Evolutionary conservation across 1,140 invertebrate species (phyloP).

Genomic region (Papilio machaon): DNA sequence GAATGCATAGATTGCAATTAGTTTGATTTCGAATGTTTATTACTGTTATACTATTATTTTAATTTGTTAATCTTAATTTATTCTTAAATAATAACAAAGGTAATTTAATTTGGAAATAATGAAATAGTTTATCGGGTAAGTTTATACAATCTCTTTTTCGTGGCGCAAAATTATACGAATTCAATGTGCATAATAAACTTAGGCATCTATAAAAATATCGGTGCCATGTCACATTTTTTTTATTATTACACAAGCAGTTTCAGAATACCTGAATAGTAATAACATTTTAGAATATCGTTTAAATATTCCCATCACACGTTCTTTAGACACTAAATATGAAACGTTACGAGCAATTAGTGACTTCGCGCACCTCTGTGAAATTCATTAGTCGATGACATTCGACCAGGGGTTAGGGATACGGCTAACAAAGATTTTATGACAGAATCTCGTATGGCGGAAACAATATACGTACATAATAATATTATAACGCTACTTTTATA

Average conservation of each 20-base stretch:
- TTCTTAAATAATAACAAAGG: constrained; percentile 17
- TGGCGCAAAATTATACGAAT: too few species aligned
- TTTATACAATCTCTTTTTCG: too few species aligned
- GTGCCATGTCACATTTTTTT: too few species aligned
- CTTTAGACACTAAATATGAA: constrained; percentile 23
- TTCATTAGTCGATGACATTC: constrained; percentile 30
- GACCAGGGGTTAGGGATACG: neutral
- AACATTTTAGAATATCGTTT: constrained; percentile 1
- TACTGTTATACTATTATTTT: constrained; percentile 43
- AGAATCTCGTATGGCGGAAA: neutral
- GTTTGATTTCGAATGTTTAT: constrained; percentile 18
- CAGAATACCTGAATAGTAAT: neutral
- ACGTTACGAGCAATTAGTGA: constrained; percentile 60
- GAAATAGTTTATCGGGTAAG: neutral
- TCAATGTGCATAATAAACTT: too few species aligned
- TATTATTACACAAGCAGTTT: neutral
- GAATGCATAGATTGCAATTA: constrained; percentile 25
- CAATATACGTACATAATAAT: neutral
- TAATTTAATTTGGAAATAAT: constrained; percentile 2
- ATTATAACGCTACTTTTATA: neutral
- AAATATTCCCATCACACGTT: neutral
- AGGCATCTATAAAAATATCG: too few species aligned
- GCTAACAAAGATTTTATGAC: neutral
- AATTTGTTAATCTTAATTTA: constrained; percentile 37
- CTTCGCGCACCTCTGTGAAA: constrained; percentile 55